Base-by-base conservation (phyloP, 2,797 vertebrate genomes). In the Stomatorhinus walkeri region DNA sequence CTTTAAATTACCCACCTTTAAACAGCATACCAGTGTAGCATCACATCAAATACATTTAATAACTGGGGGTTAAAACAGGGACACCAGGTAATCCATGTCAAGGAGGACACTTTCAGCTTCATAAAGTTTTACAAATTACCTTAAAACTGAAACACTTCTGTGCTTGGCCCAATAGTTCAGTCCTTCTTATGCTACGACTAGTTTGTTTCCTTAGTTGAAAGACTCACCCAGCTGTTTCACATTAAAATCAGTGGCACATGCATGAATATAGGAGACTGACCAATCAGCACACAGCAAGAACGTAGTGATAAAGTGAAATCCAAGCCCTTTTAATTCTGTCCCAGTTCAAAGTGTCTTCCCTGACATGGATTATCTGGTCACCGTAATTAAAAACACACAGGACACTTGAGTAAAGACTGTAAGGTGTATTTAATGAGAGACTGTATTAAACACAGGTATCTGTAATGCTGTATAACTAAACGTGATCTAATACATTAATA, bases 381-480 rank as follows among this genome's bases (percentile, higher is more conserved):
- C 12, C 1, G 2, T 79, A 79, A 79, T 40, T 40, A 79, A 79
- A 79, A 79, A 43, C 32, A 79, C 72, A 7, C 14, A 79, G 40
- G 19, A 79, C 14, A 43, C 72, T 46, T 46, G 36, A n/a, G 19
- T 79, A n/a, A 46, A 16, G 43, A 36, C n/a, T 89, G 85, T 32
- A 32, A 32, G 22, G 19, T 89, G 59, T 87, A 24, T 87, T 46
- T 90, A 79, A 89, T 83, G 89, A 88, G 91, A 88, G 91, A 90
- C 87, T 89, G 89, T 88, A 90, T 92, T 92, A 91, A 91, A 91
- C 91, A 91, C 91, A 92, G 89, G 87, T 83, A 87, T 90, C 89
- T 91, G 90, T 89, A 93, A 93, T 94, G 91, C 88, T 88, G 94
- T 93, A 94, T 93, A 90, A 93, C 91, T 90, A 92, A 92, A 93